Evolutionary conservation across 1,140 invertebrate genomes (phyloP).

Genomic region (Planococcus citri): DNA sequence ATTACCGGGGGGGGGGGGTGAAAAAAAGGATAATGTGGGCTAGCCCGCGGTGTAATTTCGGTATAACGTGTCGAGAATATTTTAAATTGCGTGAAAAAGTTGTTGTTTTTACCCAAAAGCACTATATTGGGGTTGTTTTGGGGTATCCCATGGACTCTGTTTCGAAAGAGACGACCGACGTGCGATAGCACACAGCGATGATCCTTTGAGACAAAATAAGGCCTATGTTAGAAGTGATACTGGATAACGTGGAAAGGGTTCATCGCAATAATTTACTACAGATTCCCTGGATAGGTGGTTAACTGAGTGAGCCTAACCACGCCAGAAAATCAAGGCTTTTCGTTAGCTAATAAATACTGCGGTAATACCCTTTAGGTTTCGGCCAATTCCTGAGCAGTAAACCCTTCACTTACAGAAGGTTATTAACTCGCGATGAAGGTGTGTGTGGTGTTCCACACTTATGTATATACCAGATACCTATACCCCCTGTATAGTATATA

Average conservation of each 20-base stretch:
- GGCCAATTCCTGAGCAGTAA: neutral
- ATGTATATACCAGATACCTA: too few relatives aligned
- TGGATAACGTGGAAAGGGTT: too few relatives aligned
- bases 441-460: too few relatives aligned
- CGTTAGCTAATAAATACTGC: constrained; percentile 7
- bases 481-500: too few relatives aligned
- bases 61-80: neutral
- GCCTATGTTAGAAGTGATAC: neutral
- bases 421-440: neutral
- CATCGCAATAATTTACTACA: neutral
- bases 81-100: neutral
- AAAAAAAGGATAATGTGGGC: too few relatives aligned
- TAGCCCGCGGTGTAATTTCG: neutral
- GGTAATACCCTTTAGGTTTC: constrained; percentile 6
- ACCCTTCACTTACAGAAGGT: neutral
- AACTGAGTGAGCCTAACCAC: neutral
- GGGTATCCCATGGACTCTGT: too few relatives aligned
- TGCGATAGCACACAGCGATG: neutral
- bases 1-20: too few relatives aligned
- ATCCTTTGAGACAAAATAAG: constrained; percentile 7
- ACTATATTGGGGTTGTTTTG: too few relatives aligned
- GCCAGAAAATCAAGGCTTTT: neutral
- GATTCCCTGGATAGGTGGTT: neutral
- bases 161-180: neutral
- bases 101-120: neutral